Evolutionary conservation across 1,140 invertebrate species (phyloP), one percentile per base, ranked within the genome.

Genomic region (Acyrthosiphon pisum): DNA sequence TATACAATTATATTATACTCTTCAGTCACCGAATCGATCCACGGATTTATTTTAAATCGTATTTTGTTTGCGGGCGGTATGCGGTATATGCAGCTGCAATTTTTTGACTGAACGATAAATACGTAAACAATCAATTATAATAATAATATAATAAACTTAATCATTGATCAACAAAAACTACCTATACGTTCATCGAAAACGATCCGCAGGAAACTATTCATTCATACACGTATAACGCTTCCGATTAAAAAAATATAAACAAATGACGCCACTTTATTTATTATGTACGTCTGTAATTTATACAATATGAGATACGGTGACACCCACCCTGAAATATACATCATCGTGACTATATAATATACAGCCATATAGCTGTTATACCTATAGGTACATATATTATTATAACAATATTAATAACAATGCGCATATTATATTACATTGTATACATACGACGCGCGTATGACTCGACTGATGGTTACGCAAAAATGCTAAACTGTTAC

Each of bases 401-500:
- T n/a, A 76, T 76, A 76, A 18, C 14, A 76, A n/a, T n/a, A 76
- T 41, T 83, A 23, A 83, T 83, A 83, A 83, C 41, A 37, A 83
- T 83, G 35, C 37, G 81, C 81, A 83, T 37, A 37, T 37, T 41
- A 37, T 41, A 23, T 83, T 83, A 41, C 8, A 83, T 83, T 37
- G 37, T 83, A 41, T 41, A 44, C 3, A 30, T 14, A 23, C 6
- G 22, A 84, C 23, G 30, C 7, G 9, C 23, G 6, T 86, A 87
- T 48, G 23, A 41, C 23, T 84, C 83, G 83, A 84, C 41, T 84
- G 83, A 84, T 41, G 83, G 83, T 84, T 84, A 84, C 83, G 83
- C 83, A 84, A 84, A 84, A 84, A 84, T 41, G 2, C 37, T 76
- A 6, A 6, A 44, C 83, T 84, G 37, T 84, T 84, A 84, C 83